These are phyloP conservation scores for Apantesis nais DNA, from an alignment of 2,888 invertebrate species.

Conservation along the genomic window DNA sequence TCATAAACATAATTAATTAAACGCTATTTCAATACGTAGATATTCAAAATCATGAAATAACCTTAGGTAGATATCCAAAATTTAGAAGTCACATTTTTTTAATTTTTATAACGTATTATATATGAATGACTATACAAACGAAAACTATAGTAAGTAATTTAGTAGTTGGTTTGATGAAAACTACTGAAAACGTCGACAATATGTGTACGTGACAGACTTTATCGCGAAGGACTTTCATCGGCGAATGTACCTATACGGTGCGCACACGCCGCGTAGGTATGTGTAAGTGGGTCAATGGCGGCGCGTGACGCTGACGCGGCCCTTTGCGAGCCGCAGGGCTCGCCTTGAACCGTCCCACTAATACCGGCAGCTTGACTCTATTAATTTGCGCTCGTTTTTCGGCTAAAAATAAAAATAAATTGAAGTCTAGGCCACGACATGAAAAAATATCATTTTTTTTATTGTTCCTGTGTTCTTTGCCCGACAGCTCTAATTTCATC, in stretches of 20 bases:
- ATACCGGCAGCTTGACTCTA: conserved; percentile 68
- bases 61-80: too few species aligned
- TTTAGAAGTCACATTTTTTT: not conserved
- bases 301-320: conserved; percentile 82
- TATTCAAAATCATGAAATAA: too few species aligned
- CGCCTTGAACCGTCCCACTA: conserved; percentile 80
- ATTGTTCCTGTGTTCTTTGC: conserved; percentile 12
- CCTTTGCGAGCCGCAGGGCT: conserved; percentile 79
- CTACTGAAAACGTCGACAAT: conserved; percentile 15
- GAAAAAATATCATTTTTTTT: conserved; percentile 30
- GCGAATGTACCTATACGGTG: conserved; percentile 68
- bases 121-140: not conserved
- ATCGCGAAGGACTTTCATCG: conserved; percentile 69
- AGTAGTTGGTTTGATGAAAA: not conserved
- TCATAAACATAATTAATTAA: too few species aligned
- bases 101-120: not conserved
- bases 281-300: conserved; percentile 82
- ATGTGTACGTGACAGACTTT: conserved; percentile 66
- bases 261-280: conserved; percentile 73
- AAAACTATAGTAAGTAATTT: not conserved
- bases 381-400: conserved; percentile 76
- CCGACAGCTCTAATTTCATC: not conserved
- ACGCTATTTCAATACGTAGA: too few species aligned
- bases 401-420: conserved; percentile 68
- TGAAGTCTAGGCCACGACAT: conserved; percentile 40